Evolutionary conservation across 2,888 invertebrate genomes (phyloP).

Genomic region (Deilephila porcellus): DNA sequence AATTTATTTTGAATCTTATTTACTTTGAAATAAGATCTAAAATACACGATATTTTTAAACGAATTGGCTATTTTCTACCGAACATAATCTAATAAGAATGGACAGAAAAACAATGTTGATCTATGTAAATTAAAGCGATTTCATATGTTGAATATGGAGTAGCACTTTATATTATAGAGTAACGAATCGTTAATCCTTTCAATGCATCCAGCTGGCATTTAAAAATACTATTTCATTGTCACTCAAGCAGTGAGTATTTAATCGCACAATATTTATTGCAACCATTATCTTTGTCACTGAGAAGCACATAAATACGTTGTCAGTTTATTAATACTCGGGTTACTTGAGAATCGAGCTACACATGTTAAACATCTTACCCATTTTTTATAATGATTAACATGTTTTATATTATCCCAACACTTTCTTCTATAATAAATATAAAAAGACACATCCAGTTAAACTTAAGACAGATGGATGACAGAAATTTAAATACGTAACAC

Average conservation of each 20-base stretch:
- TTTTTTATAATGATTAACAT: conserved; percentile 55
- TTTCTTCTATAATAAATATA: conserved; percentile 34
- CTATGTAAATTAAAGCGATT: conserved; percentile 38
- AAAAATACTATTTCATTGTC: conserved; percentile 53
- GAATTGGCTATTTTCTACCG: conserved; percentile 51
- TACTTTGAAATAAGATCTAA: conserved; percentile 41
- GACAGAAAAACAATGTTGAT: conserved; percentile 65
- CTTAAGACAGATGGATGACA: conserved; percentile 29
- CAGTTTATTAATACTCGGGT: conserved; percentile 71
- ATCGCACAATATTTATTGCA: conserved; percentile 68
- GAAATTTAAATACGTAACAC: conserved; percentile 31
- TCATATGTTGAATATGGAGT: not conserved
- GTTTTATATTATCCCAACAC: conserved; percentile 47
- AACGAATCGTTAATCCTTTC: conserved; percentile 14
- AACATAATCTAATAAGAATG: conserved; percentile 65
- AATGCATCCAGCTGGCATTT: conserved; percentile 31
- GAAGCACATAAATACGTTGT: conserved; percentile 72
- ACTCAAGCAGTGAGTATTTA: conserved; percentile 53
- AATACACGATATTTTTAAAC: conserved; percentile 36
- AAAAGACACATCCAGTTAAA: conserved; percentile 31
- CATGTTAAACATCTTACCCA: conserved; percentile 59
- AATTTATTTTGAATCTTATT: conserved; percentile 57
- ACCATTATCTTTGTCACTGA: conserved; percentile 64
- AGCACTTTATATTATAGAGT: conserved; percentile 11
- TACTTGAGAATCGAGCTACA: conserved; percentile 60